Evolutionary conservation across 2,888 invertebrate genomes (phyloP).

Genomic region (Listrodromus nycthemerus): DNA sequence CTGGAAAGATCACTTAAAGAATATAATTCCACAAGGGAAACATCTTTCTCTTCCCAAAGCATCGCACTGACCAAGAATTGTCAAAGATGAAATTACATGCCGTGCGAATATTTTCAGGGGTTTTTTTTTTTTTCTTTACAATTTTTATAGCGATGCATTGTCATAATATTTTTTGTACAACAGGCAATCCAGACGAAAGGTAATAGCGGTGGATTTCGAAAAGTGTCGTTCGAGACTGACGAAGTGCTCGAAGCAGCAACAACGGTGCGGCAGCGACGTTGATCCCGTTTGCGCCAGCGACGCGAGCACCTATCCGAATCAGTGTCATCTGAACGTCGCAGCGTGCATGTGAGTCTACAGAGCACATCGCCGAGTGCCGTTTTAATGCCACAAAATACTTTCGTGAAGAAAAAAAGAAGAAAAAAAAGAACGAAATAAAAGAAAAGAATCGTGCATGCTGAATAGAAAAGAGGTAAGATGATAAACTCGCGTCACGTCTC

Average conservation of each 20-base stretch:
- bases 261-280: constrained; percentile 88
- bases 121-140: constrained; percentile 3
- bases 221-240: constrained; percentile 91
- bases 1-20: no score
- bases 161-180: not conserved
- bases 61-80: no score
- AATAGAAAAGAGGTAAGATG: not conserved
- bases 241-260: constrained; percentile 91
- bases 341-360: constrained; percentile 91
- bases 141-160: constrained; percentile 9
- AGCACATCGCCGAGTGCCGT: not conserved
- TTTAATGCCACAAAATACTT: constrained; percentile 6
- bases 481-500: constrained; percentile 24
- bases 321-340: constrained; percentile 93
- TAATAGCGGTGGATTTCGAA: constrained; percentile 91
- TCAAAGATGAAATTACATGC: no score
- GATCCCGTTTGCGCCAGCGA: constrained; percentile 96
- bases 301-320: constrained; percentile 93
- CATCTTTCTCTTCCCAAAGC: no score
- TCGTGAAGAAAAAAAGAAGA: not conserved
- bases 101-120: not conserved
- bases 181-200: constrained; percentile 86
- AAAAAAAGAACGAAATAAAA: not conserved
- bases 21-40: no score
- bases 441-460: not conserved